Evolutionary conservation across 2,888 invertebrate genomes (phyloP).

Genomic region (Zaprionus lineosus): DNA sequence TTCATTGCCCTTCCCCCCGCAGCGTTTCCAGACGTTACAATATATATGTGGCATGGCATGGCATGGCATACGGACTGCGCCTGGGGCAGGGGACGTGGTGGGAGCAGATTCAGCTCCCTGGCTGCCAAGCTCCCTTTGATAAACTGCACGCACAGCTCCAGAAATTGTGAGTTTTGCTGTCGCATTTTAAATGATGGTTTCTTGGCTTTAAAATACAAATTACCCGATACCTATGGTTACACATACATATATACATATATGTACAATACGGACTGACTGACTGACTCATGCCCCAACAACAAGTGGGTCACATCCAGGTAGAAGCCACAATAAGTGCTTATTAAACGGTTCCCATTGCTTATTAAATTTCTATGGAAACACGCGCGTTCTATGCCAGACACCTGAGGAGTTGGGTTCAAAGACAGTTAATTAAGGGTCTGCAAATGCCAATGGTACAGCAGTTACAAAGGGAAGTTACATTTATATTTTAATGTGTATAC

Average conservation of each 20-base stretch:
- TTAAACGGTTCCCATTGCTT: slow-evolving; percentile 50
- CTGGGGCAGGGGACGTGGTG: too few relatives aligned
- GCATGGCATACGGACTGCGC: too few relatives aligned
- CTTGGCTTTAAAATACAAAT: slow-evolving; percentile 70
- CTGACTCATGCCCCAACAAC: slow-evolving; percentile 48
- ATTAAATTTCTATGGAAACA: slow-evolving; percentile 27
- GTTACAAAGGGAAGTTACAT: too few relatives aligned
- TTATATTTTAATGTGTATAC: too few relatives aligned
- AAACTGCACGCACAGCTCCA: slow-evolving; percentile 61
- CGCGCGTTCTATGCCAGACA: not conserved
- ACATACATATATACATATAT: slow-evolving; percentile 20
- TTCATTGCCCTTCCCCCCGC: slow-evolving; percentile 42
- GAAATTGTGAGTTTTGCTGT: slow-evolving; percentile 21
- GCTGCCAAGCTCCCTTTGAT: slow-evolving; percentile 45
- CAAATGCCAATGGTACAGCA: too few relatives aligned
- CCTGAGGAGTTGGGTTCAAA: too few relatives aligned
- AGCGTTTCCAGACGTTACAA: too few relatives aligned
- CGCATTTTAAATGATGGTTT: slow-evolving; percentile 67
- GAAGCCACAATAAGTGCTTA: slow-evolving; percentile 65
- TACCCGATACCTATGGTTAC: slow-evolving; percentile 35
- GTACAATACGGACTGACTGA: slow-evolving; percentile 10
- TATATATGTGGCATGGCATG: too few relatives aligned
- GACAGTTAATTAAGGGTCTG: too few relatives aligned
- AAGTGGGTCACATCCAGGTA: slow-evolving; percentile 70
- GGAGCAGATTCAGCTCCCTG: too few relatives aligned